phyloP scores from a whole-genome alignment of 2,113 vertebrate genomes.

The Microtus oregoni region DNA sequence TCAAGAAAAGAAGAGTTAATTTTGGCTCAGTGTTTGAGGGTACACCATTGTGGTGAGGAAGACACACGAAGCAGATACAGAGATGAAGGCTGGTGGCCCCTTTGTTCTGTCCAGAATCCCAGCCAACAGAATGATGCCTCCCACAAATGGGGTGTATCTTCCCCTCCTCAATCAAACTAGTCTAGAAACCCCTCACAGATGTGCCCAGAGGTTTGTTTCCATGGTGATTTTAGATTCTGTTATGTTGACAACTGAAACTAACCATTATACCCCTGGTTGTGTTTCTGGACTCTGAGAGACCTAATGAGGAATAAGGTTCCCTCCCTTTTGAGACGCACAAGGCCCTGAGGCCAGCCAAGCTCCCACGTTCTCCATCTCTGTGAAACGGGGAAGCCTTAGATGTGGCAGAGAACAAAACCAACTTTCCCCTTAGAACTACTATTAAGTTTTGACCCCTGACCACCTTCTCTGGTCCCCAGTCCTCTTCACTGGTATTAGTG shows the following conservation, averaged over 20 bases:
- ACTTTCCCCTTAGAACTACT: neutral
- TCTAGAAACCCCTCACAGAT: neutral
- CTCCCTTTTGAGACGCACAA: neutral
- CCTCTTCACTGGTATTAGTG: neutral
- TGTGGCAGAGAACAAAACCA: neutral
- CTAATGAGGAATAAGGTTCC: neutral
- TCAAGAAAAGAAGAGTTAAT: neutral
- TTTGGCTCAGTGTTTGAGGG: neutral
- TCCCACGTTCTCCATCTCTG: neutral
- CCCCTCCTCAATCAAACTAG: neutral
- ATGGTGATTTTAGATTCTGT: neutral
- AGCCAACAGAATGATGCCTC: neutral
- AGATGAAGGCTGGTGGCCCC: neutral
- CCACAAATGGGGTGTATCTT: neutral
- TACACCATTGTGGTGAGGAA: neutral
- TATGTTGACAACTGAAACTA: neutral
- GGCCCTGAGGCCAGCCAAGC: neutral
- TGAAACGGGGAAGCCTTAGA: neutral
- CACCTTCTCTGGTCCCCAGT: neutral
- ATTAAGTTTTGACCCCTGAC: neutral
- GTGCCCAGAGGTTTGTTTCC: neutral
- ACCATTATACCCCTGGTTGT: too few relatives aligned
- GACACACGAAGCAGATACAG: neutral
- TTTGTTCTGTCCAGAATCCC: neutral
- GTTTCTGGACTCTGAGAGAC: neutral